phyloP scores from a whole-genome alignment of 2,113 vertebrate species.

The Crotalus helleri region DNA sequence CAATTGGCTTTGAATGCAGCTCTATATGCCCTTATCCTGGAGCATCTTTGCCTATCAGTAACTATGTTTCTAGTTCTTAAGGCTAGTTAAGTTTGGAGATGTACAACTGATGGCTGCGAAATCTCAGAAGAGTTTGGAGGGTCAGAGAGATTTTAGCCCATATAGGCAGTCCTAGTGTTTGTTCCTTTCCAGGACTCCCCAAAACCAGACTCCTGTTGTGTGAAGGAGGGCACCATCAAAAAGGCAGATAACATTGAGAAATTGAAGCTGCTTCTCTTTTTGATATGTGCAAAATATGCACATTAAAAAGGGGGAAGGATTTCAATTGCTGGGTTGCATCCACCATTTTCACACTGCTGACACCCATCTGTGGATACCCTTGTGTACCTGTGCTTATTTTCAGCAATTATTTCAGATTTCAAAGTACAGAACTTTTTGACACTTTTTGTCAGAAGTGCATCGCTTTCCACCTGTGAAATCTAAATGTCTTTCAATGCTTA shows the following conservation, averaged over 20 bases:
- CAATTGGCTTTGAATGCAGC: neutral
- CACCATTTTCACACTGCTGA: neutral
- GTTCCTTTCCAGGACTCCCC: neutral
- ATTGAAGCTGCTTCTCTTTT: neutral
- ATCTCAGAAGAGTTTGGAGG: neutral
- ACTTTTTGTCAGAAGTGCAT: neutral
- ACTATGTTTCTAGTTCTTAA: neutral
- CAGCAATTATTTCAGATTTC: neutral
- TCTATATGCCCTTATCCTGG: neutral
- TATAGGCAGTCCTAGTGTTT: neutral
- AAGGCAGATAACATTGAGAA: neutral
- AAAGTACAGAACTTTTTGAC: neutral
- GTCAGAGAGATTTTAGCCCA: neutral
- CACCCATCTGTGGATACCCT: neutral
- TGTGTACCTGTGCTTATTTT: neutral
- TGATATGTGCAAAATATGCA: neutral
- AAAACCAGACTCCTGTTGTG: neutral
- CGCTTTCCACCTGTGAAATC: neutral
- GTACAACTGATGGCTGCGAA: neutral
- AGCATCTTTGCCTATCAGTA: neutral
- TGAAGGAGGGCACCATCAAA: neutral
- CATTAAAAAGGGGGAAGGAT: neutral
- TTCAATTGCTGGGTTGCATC: neutral
- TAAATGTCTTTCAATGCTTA: neutral
- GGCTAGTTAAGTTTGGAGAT: neutral